A percentile compares a stretch with the other conserved stretches of the same genome.
These are phyloP conservation scores for Heteronetta atricapilla DNA, from an alignment of 2,113 vertebrate genomes.

Conservation along the genomic window DNA sequence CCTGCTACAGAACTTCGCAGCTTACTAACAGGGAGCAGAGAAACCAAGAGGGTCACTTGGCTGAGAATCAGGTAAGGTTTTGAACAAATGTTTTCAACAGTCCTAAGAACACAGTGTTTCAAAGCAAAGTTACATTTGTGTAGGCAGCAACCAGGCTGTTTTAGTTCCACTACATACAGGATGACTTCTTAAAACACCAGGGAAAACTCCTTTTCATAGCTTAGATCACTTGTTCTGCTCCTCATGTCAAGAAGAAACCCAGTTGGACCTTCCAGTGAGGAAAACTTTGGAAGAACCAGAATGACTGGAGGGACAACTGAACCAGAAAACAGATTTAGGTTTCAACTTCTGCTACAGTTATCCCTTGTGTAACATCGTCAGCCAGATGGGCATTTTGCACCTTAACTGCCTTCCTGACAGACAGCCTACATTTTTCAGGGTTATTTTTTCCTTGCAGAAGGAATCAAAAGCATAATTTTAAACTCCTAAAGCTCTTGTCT, in stretches of 20 bases:
- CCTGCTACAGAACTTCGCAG: fast-evolving
- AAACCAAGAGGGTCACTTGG: not conserved
- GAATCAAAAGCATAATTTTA: not conserved
- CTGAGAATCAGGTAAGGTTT: not conserved
- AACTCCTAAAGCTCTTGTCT: not conserved
- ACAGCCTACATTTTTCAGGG: not conserved
- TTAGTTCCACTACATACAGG: not conserved
- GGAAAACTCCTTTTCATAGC: not conserved
- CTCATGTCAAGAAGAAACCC: not conserved
- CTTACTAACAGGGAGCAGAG: not conserved
- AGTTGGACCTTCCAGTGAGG: not conserved
- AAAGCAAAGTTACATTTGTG: not conserved
- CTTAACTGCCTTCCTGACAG: not conserved
- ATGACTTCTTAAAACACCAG: not conserved
- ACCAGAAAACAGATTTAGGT: not conserved
- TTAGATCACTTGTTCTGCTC: not conserved
- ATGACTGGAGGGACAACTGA: not conserved
- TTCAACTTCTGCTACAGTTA: not conserved
- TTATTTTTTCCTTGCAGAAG: not conserved
- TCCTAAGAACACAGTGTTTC: not conserved
- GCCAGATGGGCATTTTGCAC: not conserved
- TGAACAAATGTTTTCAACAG: not conserved
- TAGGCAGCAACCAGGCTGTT: not conserved
- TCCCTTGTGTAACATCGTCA: not conserved
- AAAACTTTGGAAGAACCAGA: not conserved